phyloP scores from a whole-genome alignment of 1,140 invertebrate genomes.

The Pseudomyrmex pallidus region DNA sequence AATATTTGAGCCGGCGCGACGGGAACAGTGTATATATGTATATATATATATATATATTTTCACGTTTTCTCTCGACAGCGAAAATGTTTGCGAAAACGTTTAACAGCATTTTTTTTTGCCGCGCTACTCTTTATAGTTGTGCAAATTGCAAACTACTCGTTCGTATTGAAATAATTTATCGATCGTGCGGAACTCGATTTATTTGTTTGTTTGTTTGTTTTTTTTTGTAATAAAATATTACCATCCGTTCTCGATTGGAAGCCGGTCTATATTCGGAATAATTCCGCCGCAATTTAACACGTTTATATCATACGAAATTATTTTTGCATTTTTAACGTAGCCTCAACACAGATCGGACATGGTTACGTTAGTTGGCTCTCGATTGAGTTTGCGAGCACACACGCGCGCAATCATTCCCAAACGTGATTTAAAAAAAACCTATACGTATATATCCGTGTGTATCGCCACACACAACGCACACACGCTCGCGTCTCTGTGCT shows the following conservation, averaged over 20 bases:
- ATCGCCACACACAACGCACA: neutral
- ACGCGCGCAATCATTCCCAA: neutral
- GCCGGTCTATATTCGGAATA: conserved; percentile 16
- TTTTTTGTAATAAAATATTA: conserved; percentile 8
- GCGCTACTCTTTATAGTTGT: neutral
- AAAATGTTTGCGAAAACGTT: conserved; percentile 22
- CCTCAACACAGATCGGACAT: neutral
- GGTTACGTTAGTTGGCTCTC: conserved; percentile 27
- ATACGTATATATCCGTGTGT: neutral
- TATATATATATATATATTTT: neutral
- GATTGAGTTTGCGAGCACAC: conserved; percentile 15
- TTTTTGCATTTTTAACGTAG: conserved; percentile 51
- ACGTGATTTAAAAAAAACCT: conserved; percentile 14
- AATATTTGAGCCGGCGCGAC: conserved; percentile 26
- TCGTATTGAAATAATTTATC: conserved; percentile 18
- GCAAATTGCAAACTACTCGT: conserved; percentile 3
- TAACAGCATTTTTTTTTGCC: conserved; percentile 18
- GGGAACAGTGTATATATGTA: neutral
- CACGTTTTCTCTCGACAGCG: neutral
- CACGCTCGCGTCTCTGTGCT: too few relatives aligned
- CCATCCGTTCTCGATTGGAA: neutral
- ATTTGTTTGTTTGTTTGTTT: neutral
- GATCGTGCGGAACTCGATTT: conserved; percentile 18
- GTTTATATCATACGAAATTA: conserved; percentile 29
- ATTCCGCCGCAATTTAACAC: conserved; percentile 29